Evolutionary conservation across 2,888 invertebrate species (phyloP).

Genomic region (Gasteruption jaculator): DNA sequence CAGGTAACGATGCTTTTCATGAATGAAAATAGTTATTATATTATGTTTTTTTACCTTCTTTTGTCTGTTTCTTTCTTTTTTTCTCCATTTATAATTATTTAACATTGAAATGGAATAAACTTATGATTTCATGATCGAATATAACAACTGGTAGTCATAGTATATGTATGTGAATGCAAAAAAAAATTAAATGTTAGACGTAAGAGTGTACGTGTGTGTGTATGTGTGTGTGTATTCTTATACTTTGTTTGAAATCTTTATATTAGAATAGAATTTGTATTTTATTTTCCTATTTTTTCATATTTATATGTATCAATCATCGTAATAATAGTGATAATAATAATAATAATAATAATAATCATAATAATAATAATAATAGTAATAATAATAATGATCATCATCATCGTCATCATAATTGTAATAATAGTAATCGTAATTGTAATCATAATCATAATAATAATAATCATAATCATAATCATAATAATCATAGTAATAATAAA

Average conservation of each 20-base stretch:
- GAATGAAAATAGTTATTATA: conserved; percentile 54
- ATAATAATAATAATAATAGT: no score
- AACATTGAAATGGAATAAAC: conserved; percentile 52
- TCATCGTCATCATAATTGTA: conserved; percentile 14
- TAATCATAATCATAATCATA: no score
- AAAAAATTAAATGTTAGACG: no score
- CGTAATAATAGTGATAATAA: no score
- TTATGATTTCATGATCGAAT: conserved; percentile 42
- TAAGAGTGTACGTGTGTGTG: conserved; percentile 15
- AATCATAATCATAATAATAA: no score
- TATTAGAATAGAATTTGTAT: conserved; percentile 23
- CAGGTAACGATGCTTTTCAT: conserved; percentile 53
- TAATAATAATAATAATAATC: no score
- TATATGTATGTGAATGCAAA: conserved; percentile 6
- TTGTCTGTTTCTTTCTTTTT: conserved; percentile 17
- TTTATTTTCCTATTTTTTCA: conserved; percentile 20
- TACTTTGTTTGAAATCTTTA: conserved; percentile 17
- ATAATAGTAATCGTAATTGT: no score
- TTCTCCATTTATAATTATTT: conserved; percentile 45
- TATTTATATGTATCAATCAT: conserved; percentile 14
- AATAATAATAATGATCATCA: conserved; percentile 15
- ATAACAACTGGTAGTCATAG: conserved; percentile 15
- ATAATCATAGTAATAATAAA: no score
- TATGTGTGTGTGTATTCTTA: conserved; percentile 10
- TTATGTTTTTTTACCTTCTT: conserved; percentile 40